Evolutionary conservation across 2,797 vertebrate species (phyloP), one percentile per base, ranked within the genome.

Genomic region (Amblyraja radiata): DNA sequence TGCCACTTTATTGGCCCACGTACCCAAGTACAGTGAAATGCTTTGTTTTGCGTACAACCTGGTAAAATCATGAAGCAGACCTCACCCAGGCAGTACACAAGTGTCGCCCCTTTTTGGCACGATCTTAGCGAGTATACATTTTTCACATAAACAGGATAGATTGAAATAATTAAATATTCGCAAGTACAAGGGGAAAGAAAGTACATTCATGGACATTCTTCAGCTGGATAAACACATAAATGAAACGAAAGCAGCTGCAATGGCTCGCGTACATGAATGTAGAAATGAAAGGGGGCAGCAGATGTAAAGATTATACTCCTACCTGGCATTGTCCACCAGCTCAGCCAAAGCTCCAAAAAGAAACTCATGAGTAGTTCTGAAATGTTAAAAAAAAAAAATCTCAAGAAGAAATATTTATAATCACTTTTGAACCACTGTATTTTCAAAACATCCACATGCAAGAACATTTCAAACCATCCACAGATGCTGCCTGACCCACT

Each of bases 321-420:
- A 99, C 99, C 99, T 99, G 95, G 99, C 98, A 94, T 99, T 99
- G 96, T 99, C 99, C 94, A 99, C 98, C 94, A 99, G 97, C 95
- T 99, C 99, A 78, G 99, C 98, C 96, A 99, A 96, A 92, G 99
- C 99, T 95, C 99, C 99, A 95, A 99, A 99, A 94, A 99, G 96
- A 95, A 99, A 99, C 95, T 99, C 99, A 3, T 99, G 99, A 68
- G 99, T 99, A 94, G 99, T 99, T 96, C 99, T 99, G 96, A 95
- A 97, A 97, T 18, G 94, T 10, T 61, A 23, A 65, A 61, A 58
- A 81, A 21, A 93, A 79, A 39, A 73, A 23, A 32, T 78, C 21
- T 16, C 8, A 25, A 65, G 58, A 79, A 76, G 0, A 0, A 68
- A 11, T 71, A 36, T 10, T 11, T 7, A 28, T 4, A 7, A 9